Base-by-base conservation (phyloP, 2,888 invertebrate genomes). In the Phania funesta region DNA sequence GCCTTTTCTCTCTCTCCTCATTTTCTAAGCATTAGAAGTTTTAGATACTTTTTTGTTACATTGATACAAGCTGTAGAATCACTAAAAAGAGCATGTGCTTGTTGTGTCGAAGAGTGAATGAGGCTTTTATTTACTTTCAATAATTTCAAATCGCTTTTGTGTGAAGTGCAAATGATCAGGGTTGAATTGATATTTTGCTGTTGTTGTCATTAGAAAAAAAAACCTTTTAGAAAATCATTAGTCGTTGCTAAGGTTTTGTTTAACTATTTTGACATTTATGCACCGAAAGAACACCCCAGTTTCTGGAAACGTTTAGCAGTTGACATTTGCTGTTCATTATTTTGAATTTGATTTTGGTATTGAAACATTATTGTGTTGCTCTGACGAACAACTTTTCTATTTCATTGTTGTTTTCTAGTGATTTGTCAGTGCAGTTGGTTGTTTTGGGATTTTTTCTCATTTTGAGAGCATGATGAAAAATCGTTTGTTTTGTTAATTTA, bases 191-290 rank as follows among this genome's bases (percentile, higher is more conserved):
- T 79, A 52, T 46, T 44, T 68, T 20, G 50, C 18, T 64, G 29
- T 46, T 65, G 26, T 71, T 20, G 74, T 46, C 46, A 70, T 50
- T 24, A n/a, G 32, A 35, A 20, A 35, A 44, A 26, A 35, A 38
- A 77, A 67, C 67, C 77, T 81, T 77, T 81, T 77, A 62, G 73
- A 77, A 64, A 78, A 77, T 78, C 78, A 82, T 74, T 82, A 82
- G 74, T 75, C 41, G 20, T 50, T 52, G 26, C 73, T 50, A 77
- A 73, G 35, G 54, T 77, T 78, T 70, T 82, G 74, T 82, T 82
- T 75, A 78, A 82, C 74, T 82, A 82, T 82, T 82, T 75, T 82
- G 82, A 82, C 82, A 82, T 75, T 74, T 74, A 46, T 70, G 52
- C 52, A 18, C 70, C 70, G 35, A 41, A 64, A 74, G 78, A 71